phyloP scores from a whole-genome alignment of 2,888 invertebrate genomes.

The Zhengitettix transpicula region DNA sequence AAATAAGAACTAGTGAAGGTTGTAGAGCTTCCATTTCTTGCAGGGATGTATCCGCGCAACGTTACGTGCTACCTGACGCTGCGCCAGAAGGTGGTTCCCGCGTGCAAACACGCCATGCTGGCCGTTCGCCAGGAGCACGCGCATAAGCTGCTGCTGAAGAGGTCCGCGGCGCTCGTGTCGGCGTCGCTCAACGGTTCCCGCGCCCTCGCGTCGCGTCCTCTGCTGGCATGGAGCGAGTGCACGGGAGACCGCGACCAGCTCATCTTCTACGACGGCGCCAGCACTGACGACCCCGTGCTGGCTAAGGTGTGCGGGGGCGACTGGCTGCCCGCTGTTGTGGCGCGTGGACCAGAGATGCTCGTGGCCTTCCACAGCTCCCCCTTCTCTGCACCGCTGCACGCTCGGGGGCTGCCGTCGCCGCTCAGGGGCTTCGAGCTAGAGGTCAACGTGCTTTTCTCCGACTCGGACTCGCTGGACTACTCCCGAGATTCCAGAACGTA shows the following conservation, averaged over 20 bases:
- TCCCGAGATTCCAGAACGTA: constrained; percentile 35
- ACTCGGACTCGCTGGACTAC: constrained; percentile 73
- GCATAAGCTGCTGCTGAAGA: constrained; percentile 54
- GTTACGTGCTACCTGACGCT: constrained; percentile 83
- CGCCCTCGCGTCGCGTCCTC: constrained; percentile 28
- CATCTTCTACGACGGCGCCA: constrained; percentile 72
- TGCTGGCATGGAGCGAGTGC: constrained; percentile 71
- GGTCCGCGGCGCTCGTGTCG: constrained; percentile 19
- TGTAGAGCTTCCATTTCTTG: too few relatives aligned
- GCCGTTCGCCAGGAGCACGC: constrained; percentile 61
- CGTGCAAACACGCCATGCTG: constrained; percentile 83
- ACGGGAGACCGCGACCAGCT: constrained; percentile 67
- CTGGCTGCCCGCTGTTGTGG: constrained; percentile 62
- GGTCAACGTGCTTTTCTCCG: constrained; percentile 75
- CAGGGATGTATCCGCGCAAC: constrained; percentile 40
- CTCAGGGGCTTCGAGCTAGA: constrained; percentile 69
- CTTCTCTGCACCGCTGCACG: constrained; percentile 60
- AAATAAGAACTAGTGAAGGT: too few relatives aligned
- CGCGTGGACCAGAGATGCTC: constrained; percentile 64
- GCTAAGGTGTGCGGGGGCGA: constrained; percentile 70
- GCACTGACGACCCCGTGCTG: constrained; percentile 65
- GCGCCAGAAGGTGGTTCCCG: constrained; percentile 68
- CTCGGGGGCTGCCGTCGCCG: constrained; percentile 42
- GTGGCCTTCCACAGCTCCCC: constrained; percentile 79
- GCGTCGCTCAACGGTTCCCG: constrained; percentile 24